phyloP scores from a whole-genome alignment of 2,797 vertebrate species.

The Sarcoramphus papa region DNA sequence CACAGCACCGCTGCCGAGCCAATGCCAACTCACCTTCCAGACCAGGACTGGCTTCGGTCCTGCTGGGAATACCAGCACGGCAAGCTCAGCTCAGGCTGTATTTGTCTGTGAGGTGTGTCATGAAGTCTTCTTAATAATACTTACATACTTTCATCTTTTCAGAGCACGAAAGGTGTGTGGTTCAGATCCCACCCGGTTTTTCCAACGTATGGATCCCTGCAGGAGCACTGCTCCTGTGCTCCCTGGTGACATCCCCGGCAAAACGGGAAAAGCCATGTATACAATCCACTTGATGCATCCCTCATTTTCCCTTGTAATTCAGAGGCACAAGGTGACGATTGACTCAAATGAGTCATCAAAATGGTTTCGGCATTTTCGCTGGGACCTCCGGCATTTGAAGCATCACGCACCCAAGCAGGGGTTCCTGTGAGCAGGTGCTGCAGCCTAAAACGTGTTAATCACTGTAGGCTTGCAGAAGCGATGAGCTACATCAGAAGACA shows the following conservation, averaged over 20 bases:
- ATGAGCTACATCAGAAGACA: neutral
- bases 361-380: fast-evolving
- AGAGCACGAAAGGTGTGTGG: fast-evolving
- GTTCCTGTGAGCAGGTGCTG: neutral
- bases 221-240: neutral
- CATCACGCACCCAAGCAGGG: neutral
- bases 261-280: neutral
- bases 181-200: neutral
- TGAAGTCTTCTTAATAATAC: neutral
- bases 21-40: neutral
- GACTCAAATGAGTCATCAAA: neutral
- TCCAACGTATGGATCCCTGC: fast-evolving
- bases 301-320: neutral
- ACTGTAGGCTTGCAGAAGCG: neutral
- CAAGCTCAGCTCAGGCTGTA: neutral
- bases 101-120: neutral
- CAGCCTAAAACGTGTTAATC: neutral
- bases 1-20: neutral
- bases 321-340: fast-evolving
- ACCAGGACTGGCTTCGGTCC: neutral
- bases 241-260: neutral
- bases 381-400: neutral
- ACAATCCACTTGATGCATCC: neutral
- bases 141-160: fast-evolving
- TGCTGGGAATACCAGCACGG: neutral